Conservation (phyloP, 2,113 vertebrate genomes). For the Sarotherodon lohbergeri region DNA sequence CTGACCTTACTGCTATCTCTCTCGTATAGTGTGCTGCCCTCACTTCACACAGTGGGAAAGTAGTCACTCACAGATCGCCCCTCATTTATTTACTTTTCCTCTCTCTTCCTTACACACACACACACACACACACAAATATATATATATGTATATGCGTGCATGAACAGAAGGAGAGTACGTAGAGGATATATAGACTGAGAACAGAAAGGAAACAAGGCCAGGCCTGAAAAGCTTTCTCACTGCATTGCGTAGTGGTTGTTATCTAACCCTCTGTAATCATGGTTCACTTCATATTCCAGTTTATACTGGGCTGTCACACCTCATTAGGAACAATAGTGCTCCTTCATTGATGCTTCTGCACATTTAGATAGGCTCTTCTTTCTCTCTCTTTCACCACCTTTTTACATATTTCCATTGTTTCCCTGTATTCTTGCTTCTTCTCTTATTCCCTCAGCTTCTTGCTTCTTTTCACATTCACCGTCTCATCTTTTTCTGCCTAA, state of each 20-base stretch:
- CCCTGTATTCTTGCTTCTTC: background rate
- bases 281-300: conserved; percentile 68
- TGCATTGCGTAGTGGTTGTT: conserved; percentile 55
- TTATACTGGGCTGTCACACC: conserved; percentile 61
- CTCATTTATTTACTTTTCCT: background rate
- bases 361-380: conserved; percentile 25
- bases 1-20: conserved; percentile 62
- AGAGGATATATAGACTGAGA: conserved; percentile 31
- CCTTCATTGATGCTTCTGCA: conserved; percentile 52
- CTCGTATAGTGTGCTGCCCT: conserved; percentile 12
- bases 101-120: background rate
- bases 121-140: background rate
- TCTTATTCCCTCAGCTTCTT: background rate
- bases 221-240: conserved; percentile 43
- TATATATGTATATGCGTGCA: background rate
- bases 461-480: background rate
- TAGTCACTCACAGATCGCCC: background rate
- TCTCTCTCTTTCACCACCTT: conserved; percentile 13
- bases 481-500: background rate
- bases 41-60: conserved; percentile 20
- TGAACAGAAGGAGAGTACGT: conserved; percentile 21
- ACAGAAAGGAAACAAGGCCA: conserved; percentile 36
- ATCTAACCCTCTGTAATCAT: conserved; percentile 67
- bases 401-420: background rate
- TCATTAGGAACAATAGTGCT: conserved; percentile 55